A percentile compares a stretch with the other conserved stretches of the same genome.
phyloP scores from a whole-genome alignment of 2,797 vertebrate genomes.

The Menidia menidia region DNA sequence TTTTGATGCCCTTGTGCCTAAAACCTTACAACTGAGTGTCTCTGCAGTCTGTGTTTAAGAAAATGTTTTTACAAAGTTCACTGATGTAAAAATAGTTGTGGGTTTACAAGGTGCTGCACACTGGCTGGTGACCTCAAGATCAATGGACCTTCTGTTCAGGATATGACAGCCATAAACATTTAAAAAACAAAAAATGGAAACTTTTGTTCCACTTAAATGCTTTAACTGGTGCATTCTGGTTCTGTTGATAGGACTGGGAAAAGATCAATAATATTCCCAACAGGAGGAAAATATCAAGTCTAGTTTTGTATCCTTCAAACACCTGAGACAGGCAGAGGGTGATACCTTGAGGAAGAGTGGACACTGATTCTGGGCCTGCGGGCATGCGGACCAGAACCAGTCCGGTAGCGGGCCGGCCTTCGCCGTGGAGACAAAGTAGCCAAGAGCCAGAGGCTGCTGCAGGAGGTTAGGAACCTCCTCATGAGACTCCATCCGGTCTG shows the following conservation, averaged over 20 bases:
- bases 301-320: neutral
- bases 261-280: neutral
- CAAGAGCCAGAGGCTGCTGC: constrained; percentile 96
- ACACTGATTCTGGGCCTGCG: constrained; percentile 99
- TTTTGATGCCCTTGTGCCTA: no score
- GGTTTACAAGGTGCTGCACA: neutral
- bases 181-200: no score
- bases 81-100: neutral
- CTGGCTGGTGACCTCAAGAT: neutral
- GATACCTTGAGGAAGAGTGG: constrained; percentile 98
- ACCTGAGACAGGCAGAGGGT: neutral
- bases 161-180: no score
- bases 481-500: constrained; percentile 95
- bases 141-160: no score
- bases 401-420: constrained; percentile 97
- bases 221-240: no score
- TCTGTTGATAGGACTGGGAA: no score
- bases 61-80: neutral
- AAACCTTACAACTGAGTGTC: no score
- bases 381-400: constrained; percentile 99
- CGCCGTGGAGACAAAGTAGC: constrained; percentile 97
- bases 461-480: constrained; percentile 97
- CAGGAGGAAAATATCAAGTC: neutral
- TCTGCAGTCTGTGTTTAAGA: constrained; percentile 2
- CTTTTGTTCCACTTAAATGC: no score